Conservation (phyloP, 2,113 vertebrate genomes). For the Ahaetulla prasina region DNA sequence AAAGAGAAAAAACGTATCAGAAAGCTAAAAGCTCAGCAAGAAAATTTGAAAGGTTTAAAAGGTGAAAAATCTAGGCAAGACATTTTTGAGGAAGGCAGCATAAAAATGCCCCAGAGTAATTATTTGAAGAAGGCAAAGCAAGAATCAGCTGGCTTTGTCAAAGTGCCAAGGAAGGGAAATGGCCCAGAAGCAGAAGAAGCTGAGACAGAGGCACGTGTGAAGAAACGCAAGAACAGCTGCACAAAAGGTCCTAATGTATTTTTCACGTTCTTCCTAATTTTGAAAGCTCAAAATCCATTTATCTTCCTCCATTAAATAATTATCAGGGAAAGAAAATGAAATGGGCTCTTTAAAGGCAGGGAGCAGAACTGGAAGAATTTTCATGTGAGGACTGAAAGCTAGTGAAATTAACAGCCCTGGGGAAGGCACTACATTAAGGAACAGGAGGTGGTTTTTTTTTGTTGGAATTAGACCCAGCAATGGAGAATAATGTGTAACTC, state of each 20-base stretch:
- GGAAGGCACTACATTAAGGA: background rate
- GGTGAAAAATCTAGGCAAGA: conserved; percentile 60
- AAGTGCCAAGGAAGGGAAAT: conserved; percentile 20
- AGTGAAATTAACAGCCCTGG: background rate
- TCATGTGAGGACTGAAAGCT: background rate
- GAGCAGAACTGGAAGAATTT: background rate
- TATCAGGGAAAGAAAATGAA: background rate
- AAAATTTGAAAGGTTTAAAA: conserved; percentile 46
- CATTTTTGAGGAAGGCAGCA: conserved; percentile 19
- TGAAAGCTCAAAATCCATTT: background rate
- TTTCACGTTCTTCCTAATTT: background rate
- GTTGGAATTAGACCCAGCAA: background rate
- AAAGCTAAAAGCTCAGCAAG: conserved; percentile 50
- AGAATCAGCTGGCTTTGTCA: rapidly evolving
- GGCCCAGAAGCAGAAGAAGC: background rate
- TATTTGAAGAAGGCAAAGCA: conserved; percentile 56
- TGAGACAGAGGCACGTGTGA: background rate
- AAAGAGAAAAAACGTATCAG: conserved; percentile 79
- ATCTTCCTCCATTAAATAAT: background rate
- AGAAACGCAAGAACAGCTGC: conserved; percentile 62
- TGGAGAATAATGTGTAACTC: background rate
- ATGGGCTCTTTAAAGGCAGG: background rate
- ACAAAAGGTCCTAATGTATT: conserved; percentile 55
- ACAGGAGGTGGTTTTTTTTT: background rate
- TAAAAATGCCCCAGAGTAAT: background rate